These are phyloP conservation scores for Cydia pomonella DNA, from an alignment of 1,140 invertebrate species.

Conservation along the genomic window DNA sequence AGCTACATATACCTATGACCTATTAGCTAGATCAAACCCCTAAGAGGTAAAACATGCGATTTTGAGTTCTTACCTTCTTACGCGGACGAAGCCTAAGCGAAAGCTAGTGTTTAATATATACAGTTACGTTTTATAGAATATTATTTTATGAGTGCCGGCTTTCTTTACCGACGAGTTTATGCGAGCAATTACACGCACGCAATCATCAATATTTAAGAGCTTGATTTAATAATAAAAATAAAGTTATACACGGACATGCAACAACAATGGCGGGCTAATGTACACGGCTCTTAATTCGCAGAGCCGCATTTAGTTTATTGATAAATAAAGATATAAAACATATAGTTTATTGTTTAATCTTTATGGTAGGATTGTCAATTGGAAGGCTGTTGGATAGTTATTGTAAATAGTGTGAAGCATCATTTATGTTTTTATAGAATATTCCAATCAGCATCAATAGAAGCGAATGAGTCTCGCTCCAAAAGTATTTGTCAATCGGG, in stretches of 20 bases:
- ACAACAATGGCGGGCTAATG: neutral
- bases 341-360: neutral
- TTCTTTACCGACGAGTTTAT: conserved; percentile 45
- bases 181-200: conserved; percentile 58
- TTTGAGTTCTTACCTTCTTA: neutral
- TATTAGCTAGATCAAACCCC: no score
- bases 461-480: no score
- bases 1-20: no score
- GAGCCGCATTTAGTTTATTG: neutral
- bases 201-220: conserved; percentile 52
- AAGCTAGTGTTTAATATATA: conserved; percentile 34
- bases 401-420: no score
- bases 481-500: no score
- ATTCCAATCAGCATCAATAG: no score
- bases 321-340: conserved; percentile 1
- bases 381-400: no score
- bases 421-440: no score
- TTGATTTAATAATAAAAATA: conserved; percentile 51
- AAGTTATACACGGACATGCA: conserved; percentile 34
- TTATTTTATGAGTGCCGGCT: conserved; percentile 37
- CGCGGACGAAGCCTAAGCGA: neutral
- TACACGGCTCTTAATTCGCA: neutral
- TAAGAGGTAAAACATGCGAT: neutral
- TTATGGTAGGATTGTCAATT: neutral
- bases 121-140: conserved; percentile 34